A percentile compares a stretch with the other conserved stretches of the same genome.
Conservation (phyloP, 2,113 vertebrate genomes). For the Martes martes region DNA sequence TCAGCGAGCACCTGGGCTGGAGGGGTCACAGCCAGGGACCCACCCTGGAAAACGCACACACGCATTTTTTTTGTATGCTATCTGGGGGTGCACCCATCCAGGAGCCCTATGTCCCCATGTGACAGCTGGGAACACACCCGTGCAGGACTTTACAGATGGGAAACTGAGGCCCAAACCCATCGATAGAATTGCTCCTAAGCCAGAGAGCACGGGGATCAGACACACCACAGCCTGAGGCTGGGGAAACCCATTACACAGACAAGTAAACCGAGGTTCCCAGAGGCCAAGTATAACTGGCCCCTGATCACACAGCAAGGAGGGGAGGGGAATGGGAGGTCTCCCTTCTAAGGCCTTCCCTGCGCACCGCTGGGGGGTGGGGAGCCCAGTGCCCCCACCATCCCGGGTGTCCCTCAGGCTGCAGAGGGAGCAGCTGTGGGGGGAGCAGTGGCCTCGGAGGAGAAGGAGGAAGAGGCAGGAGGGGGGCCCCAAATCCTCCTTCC, state of each 20-base stretch:
- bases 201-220: too few relatives aligned
- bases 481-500: conserved; percentile 51
- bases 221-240: neutral
- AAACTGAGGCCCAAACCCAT: neutral
- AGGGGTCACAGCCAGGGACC: neutral
- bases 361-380: neutral
- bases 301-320: too few relatives aligned
- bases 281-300: neutral
- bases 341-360: neutral
- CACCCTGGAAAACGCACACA: neutral
- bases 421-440: neutral
- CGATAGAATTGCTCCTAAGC: accelerated
- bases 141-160: neutral
- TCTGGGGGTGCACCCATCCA: accelerated
- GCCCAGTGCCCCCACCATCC: neutral
- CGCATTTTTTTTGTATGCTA: too few relatives aligned
- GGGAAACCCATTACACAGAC: accelerated
- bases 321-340: accelerated
- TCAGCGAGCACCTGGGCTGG: neutral
- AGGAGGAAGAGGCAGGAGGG: neutral
- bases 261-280: neutral
- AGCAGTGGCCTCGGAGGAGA: conserved; percentile 58
- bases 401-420: accelerated
- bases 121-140: neutral
- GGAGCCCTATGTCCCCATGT: neutral